Evolutionary conservation across 2,888 invertebrate genomes (phyloP).

Genomic region (Xanthia icteritia): DNA sequence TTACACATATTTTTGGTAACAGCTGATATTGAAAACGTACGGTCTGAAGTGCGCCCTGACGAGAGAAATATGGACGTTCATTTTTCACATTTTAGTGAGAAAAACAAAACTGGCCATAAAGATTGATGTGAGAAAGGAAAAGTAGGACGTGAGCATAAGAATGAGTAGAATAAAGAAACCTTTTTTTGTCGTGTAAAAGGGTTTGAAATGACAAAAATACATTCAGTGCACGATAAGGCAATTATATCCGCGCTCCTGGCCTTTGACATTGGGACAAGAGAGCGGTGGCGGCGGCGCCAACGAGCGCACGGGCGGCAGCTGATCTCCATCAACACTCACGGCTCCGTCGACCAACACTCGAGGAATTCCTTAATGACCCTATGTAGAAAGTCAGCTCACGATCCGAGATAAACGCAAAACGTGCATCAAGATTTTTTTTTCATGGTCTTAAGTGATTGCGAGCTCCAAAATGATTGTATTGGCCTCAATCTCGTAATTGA

Average conservation of each 20-base stretch:
- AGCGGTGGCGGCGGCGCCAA: conserved; percentile 50
- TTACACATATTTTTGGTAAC: conserved; percentile 67
- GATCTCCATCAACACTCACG: conserved; percentile 72
- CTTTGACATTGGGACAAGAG: conserved; percentile 67
- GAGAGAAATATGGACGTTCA: conserved; percentile 62
- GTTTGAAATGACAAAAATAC: not conserved
- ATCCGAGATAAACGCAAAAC: conserved; percentile 71
- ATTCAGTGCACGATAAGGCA: conserved; percentile 40
- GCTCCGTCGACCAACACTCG: conserved; percentile 52
- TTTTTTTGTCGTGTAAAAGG: not conserved
- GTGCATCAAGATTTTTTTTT: conserved; percentile 64
- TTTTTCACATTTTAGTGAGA: conserved; percentile 52
- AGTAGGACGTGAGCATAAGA: conserved; percentile 8
- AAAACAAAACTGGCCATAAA: conserved; percentile 45
- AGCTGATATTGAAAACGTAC: conserved; percentile 69
- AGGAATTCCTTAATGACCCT: conserved; percentile 75
- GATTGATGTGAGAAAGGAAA: conserved; percentile 42
- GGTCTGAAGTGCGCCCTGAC: conserved; percentile 56
- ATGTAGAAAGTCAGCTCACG: conserved; percentile 70
- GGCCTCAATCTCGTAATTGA: conserved; percentile 75
- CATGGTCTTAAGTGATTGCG: conserved; percentile 58
- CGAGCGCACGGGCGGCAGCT: conserved; percentile 55
- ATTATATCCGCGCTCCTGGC: conserved; percentile 59
- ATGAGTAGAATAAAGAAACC: not conserved
- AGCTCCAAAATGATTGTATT: conserved; percentile 66